phyloP scores from a whole-genome alignment of 2,797 vertebrate genomes.

The Euphonia xanthogaster region DNA sequence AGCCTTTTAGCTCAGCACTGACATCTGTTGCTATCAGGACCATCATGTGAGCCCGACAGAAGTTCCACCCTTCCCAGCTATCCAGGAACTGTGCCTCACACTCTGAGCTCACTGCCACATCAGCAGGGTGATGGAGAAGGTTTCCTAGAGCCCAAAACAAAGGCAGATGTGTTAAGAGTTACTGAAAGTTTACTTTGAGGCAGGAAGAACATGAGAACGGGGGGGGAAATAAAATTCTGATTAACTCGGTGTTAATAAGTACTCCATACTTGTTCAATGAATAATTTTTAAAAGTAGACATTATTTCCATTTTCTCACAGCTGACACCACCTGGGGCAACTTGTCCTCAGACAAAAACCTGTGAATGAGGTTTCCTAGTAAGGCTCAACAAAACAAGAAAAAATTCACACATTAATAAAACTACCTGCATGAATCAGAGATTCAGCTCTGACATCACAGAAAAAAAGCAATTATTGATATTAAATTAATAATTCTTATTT shows the following conservation, averaged over 20 bases:
- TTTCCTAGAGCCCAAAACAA: constrained; percentile 41
- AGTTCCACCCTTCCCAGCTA: constrained; percentile 37
- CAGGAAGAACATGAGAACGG: neutral
- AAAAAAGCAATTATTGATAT: neutral
- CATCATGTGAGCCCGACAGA: neutral
- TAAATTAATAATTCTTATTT: neutral
- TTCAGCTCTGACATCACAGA: neutral
- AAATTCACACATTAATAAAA: neutral
- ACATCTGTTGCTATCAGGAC: neutral
- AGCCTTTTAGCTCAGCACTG: neutral
- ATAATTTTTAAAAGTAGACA: neutral
- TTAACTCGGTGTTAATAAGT: neutral
- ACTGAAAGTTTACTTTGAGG: neutral
- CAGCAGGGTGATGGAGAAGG: neutral
- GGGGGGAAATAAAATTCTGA: neutral
- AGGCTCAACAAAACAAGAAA: neutral
- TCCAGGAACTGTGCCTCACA: constrained; percentile 42
- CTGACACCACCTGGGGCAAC: neutral
- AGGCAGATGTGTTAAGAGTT: neutral
- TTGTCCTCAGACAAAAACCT: neutral
- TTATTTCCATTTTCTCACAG: neutral
- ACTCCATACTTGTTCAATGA: neutral
- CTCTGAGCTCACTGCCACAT: constrained; percentile 37
- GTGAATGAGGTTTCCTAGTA: neutral
- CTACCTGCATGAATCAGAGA: neutral